These are phyloP conservation scores for Macaria notata DNA, from an alignment of 2,888 invertebrate genomes.

Conservation along the genomic window DNA sequence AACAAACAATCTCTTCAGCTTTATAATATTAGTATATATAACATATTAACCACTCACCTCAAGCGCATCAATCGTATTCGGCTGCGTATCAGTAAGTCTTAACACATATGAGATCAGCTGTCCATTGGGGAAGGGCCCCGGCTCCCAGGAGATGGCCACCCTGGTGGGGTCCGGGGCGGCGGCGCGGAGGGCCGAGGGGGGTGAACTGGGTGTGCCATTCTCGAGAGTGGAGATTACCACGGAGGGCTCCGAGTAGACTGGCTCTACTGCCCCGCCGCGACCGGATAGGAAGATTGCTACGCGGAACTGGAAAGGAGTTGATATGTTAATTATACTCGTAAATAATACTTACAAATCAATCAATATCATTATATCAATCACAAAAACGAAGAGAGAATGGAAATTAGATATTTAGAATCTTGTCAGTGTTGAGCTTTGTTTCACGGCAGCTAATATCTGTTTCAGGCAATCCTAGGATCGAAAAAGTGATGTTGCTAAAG, in stretches of 20 bases:
- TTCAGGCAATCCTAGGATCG: too few relatives aligned
- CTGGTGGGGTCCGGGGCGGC: constrained; percentile 91
- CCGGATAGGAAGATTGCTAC: constrained; percentile 90
- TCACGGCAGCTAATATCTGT: too few relatives aligned
- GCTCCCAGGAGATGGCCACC: constrained; percentile 94
- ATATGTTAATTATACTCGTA: not conserved
- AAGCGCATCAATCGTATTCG: constrained; percentile 83
- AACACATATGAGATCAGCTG: constrained; percentile 93
- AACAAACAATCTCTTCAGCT: too few relatives aligned
- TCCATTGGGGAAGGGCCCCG: constrained; percentile 93
- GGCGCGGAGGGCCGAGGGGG: constrained; percentile 88
- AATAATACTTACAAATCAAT: too few relatives aligned
- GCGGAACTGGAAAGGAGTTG: constrained; percentile 85
- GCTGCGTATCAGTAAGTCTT: constrained; percentile 83
- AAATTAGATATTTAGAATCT: too few relatives aligned
- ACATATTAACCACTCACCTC: constrained; percentile 73
- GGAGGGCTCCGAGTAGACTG: constrained; percentile 88
- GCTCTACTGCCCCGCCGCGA: constrained; percentile 85
- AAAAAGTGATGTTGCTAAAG: too few relatives aligned
- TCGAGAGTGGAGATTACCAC: constrained; percentile 89
- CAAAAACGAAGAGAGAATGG: too few relatives aligned
- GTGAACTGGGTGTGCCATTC: constrained; percentile 88
- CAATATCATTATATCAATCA: too few relatives aligned
- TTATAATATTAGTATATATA: too few relatives aligned
- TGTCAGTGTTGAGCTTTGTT: too few relatives aligned